A percentile compares a stretch with the other conserved stretches of the same genome.
Evolutionary conservation across 1,140 invertebrate genomes (phyloP).

Genomic region (Camponotus pennsylvanicus): DNA sequence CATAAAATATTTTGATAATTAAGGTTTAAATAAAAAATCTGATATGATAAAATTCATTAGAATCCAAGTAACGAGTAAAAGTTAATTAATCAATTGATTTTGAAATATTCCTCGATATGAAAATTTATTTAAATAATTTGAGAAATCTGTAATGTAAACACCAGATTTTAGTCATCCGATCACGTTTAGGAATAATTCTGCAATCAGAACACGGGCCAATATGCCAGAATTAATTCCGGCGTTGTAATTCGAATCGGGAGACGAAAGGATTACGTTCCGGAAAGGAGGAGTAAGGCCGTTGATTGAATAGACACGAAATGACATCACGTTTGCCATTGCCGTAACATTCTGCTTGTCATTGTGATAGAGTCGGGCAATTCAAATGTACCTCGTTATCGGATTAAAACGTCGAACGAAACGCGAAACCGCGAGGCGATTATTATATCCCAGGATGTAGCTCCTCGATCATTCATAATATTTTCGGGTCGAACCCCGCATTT

Average conservation of each 20-base stretch:
- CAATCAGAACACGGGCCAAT: constrained; percentile 47
- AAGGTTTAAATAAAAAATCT: neutral
- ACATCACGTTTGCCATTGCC: constrained; percentile 20
- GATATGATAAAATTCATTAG: neutral
- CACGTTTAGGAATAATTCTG: constrained; percentile 49
- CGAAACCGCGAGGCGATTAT: constrained; percentile 33
- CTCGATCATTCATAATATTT: neutral
- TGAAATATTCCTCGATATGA: neutral
- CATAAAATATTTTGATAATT: neutral
- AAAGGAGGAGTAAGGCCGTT: constrained; percentile 1
- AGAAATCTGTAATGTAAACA: constrained; percentile 33
- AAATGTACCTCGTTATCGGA: constrained; percentile 17
- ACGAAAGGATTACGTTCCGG: constrained; percentile 34
- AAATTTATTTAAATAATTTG: neutral
- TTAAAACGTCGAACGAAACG: neutral
- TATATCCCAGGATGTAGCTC: neutral
- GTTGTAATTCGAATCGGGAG: constrained; percentile 42
- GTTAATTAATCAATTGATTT: neutral
- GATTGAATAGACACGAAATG: constrained; percentile 48
- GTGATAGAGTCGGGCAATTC: neutral
- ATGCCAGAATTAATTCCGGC: constrained; percentile 48
- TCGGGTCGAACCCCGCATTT: neutral
- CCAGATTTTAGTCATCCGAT: constrained; percentile 23
- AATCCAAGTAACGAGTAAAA: neutral
- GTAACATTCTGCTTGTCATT: constrained; percentile 21